Evolutionary conservation across 92 coral and sea anemone species (phyloP), one percentile per base, ranked within the genome.

Genomic region (Meandrina meandrites): DNA sequence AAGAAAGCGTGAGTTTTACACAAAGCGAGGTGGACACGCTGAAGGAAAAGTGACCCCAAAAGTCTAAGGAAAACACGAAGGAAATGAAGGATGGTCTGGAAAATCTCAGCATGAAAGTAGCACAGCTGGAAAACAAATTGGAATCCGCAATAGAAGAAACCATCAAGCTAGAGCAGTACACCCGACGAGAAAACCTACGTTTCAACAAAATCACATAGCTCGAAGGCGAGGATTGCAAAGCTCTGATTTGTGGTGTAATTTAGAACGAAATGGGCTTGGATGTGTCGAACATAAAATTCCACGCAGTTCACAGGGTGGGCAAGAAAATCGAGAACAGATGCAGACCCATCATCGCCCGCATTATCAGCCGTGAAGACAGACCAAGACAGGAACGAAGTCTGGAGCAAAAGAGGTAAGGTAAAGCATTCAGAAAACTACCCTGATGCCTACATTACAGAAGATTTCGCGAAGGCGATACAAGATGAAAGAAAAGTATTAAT

Each of bases 271-370:
- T 78, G 81, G 62, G 64, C 64, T 28, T 79, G 4, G 47, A 50
- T 35, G 34, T 34, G 21, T 79, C 82, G 13, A 28, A 48, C 35
- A 79, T 79, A 54, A 79, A 79, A 16, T 79, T 79, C 28, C 82
- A 79, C 47, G 67, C 82, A 4, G 82, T 79, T 15, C 82, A 79
- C 82, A 79, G 82, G 32, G 70, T 79, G 24, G 82, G 82, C 69
- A 56, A 79, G 70, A 79, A 79, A 79, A 79, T 79, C 16, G 47
- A 56, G 17, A 56, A 32, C 22, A 56, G 82, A 53, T 80, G 84
- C 24, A 32, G 84, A 19, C 75, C 75, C 3, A 60, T 62, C 1
- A 80, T 64, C 15, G 74, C 75, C 12, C 27, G 74, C 16, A 62
- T 80, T 40, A 28, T 62, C 45, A 80, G 75, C 75, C 74, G 84